phyloP scores from a whole-genome alignment of 2,888 invertebrate genomes.

The Chrysolina americana region DNA sequence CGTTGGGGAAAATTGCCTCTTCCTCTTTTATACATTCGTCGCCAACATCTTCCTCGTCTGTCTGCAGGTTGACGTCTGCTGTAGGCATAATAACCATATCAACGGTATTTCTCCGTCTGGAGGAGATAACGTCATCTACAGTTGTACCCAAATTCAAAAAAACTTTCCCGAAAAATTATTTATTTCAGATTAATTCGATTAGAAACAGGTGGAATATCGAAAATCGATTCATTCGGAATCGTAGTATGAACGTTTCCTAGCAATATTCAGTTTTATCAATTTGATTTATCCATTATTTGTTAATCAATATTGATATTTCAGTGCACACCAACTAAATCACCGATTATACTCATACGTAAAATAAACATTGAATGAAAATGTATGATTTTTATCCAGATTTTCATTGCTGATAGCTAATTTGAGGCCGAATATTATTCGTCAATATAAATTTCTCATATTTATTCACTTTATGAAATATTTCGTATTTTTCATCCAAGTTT shows the following conservation, averaged over 20 bases:
- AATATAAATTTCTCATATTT: not conserved
- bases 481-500: not conserved
- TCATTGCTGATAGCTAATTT: not conserved
- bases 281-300: not conserved
- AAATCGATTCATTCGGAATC: not conserved
- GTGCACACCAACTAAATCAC: conserved; percentile 1
- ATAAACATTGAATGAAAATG: not conserved
- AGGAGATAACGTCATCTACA: too few species aligned
- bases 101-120: too few species aligned
- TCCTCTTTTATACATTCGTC: too few species aligned
- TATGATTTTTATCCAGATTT: not conserved
- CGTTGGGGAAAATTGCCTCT: too few species aligned
- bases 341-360: conserved; percentile 2
- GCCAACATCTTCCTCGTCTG: too few species aligned
- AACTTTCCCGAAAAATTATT: too few species aligned
- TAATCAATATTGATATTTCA: conserved; percentile 11
- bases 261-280: conserved; percentile 12
- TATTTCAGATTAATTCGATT: too few species aligned
- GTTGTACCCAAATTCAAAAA: too few species aligned
- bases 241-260: not conserved
- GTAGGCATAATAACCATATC: too few species aligned
- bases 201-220: not conserved
- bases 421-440: not conserved
- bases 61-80: too few species aligned
- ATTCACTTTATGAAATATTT: not conserved